phyloP scores from a whole-genome alignment of 1,140 invertebrate genomes.

The Notospermus geniculatus region DNA sequence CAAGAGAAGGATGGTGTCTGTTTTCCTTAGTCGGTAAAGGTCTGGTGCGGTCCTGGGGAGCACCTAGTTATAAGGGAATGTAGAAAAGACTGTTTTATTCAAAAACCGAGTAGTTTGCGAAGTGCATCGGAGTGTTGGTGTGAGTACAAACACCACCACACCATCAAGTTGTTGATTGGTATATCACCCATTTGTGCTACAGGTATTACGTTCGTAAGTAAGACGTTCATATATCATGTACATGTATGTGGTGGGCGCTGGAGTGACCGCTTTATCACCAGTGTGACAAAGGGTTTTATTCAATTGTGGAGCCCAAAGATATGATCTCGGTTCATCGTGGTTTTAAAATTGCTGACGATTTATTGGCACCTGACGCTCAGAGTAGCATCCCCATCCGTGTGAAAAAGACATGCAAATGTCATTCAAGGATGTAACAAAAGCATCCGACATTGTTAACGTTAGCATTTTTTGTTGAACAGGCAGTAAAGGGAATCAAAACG shows the following conservation, averaged over 20 bases:
- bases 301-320: not conserved
- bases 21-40: too few relatives aligned
- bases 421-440: not conserved
- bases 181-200: not conserved
- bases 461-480: not conserved
- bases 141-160: not conserved
- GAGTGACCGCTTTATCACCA: not conserved
- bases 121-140: not conserved
- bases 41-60: too few relatives aligned
- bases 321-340: not conserved
- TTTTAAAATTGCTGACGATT: not conserved
- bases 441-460: not conserved
- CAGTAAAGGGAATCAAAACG: not conserved
- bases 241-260: not conserved
- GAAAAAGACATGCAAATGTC: not conserved
- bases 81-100: not conserved
- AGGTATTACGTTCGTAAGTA: not conserved
- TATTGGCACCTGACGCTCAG: not conserved
- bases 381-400: not conserved
- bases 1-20: too few relatives aligned
- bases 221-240: too few relatives aligned
- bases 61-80: too few relatives aligned
- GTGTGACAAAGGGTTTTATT: too few relatives aligned
- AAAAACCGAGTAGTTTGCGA: not conserved
- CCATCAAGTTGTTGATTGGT: too few relatives aligned